A percentile compares a stretch with the other conserved stretches of the same genome.
Conservation (phyloP, 2,113 vertebrate genomes). For the Brachyhypopomus occidentalis region DNA sequence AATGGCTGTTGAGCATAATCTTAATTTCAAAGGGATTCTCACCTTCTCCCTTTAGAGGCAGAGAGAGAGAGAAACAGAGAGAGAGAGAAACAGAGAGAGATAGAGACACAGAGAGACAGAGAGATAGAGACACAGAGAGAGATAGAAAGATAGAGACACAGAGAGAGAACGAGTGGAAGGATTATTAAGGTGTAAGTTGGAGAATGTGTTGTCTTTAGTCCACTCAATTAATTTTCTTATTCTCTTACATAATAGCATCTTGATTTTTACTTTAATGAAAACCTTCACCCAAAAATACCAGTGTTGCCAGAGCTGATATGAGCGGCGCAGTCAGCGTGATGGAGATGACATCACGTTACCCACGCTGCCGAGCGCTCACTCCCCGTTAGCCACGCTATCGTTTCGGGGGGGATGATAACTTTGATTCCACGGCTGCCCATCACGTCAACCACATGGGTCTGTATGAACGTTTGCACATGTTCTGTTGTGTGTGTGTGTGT, state of each 20-base stretch:
- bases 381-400: no score
- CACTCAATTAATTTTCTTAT: conserved; percentile 20
- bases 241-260: not conserved
- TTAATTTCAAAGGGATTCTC: conserved; percentile 41
- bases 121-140: conserved; percentile 2
- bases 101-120: no score
- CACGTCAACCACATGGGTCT: no score
- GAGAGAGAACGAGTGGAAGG: not conserved
- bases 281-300: no score
- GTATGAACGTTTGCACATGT: no score
- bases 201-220: conserved; percentile 17
- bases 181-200: not conserved
- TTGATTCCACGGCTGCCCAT: no score
- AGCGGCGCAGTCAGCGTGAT: no score
- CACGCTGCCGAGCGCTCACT: no score
- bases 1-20: conserved; percentile 49
- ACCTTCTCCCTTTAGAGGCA: conserved; percentile 32
- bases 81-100: not conserved
- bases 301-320: no score
- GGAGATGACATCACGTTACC: no score
- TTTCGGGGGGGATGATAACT: no score
- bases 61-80: not conserved
- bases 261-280: not conserved
- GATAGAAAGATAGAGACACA: not conserved
- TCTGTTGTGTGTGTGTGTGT: not conserved